Base-by-base conservation (phyloP, 2,888 invertebrate genomes). In the Euphydryas editha region DNA sequence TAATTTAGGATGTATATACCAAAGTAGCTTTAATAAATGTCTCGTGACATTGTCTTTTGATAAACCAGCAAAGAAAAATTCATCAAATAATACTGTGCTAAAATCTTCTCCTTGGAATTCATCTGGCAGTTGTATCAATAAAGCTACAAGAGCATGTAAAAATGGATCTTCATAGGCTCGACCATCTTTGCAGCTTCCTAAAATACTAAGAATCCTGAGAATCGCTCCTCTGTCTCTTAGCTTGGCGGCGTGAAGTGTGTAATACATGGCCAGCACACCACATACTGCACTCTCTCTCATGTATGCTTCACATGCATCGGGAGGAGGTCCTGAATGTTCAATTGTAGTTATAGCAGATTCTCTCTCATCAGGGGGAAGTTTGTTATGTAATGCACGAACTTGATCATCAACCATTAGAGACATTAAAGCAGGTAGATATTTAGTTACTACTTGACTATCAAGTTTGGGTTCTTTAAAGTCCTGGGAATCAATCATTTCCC, bases 401-500 rank as follows among this genome's bases (percentile, higher is more conserved):
- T 96, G 96, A 81, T 97, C 97, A 79, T 97, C 97, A 0, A 97
- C 98, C 96, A 99, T 98, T 10, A 99, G 93, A 0, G 98, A 97
- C 96, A 98, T 97, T 10, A 99, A 88, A 1, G 98, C 97, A 1
- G 99, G 98, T 70, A 99, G 89, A 88, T 98, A 99, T 87, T 98
- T 98, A 0, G 98, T 98, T 0, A 99, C 97, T 37, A 99, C 96
- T 92, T 98, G 97, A 80, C 96, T 95, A 77, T 99, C 98, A 67
- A 99, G 92, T 90, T 98, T 98, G 0, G 99, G 98, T 85, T 99
- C 99, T 81, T 98, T 98, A 80, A 98, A 99, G 75, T 97, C 97
- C 91, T 97, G 96, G 1, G 98, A 97, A 84, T 98, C 98, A 72
- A 99, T 98, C 97, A 99, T 99, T 39, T 97, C 96, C 98, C 99